Evolutionary conservation across 2,797 vertebrate genomes (phyloP).

Genomic region (Euphonia xanthogaster): DNA sequence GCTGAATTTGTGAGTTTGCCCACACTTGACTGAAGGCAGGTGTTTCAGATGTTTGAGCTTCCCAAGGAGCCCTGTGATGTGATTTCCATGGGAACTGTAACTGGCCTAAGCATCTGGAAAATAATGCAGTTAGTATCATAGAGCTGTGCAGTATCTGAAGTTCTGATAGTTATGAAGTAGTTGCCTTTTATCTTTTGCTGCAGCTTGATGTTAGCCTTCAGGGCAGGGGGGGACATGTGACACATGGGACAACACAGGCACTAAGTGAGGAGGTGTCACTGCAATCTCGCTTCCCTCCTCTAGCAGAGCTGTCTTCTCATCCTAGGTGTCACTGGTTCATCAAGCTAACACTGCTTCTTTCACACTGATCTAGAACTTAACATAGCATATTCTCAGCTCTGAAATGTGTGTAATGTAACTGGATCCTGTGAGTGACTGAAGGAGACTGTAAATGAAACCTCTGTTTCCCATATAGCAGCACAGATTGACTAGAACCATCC

Average conservation of each 20-base stretch:
- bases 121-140: not conserved
- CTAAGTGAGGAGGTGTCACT: not conserved
- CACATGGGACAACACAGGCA: not conserved
- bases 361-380: not conserved
- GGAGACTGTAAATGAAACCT: not conserved
- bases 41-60: not conserved
- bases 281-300: not conserved
- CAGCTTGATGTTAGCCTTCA: not conserved
- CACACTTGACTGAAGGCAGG: not conserved
- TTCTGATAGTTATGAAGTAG: not conserved
- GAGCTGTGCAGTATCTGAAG: not conserved
- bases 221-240: fast-evolving
- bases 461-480: not conserved
- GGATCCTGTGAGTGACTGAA: not conserved
- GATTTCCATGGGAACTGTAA: not conserved
- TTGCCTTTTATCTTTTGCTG: not conserved
- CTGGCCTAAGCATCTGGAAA: not conserved
- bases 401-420: not conserved
- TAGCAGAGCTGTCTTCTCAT: not conserved
- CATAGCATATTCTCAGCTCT: not conserved
- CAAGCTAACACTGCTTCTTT: not conserved
- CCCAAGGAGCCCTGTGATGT: not conserved
- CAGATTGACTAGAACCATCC: not conserved
- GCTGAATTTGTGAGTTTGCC: not conserved
- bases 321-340: not conserved